Evolutionary conservation across 2,797 vertebrate species (phyloP), one percentile per base, ranked within the genome.

Genomic region (Microctenopoma lineatum): DNA sequence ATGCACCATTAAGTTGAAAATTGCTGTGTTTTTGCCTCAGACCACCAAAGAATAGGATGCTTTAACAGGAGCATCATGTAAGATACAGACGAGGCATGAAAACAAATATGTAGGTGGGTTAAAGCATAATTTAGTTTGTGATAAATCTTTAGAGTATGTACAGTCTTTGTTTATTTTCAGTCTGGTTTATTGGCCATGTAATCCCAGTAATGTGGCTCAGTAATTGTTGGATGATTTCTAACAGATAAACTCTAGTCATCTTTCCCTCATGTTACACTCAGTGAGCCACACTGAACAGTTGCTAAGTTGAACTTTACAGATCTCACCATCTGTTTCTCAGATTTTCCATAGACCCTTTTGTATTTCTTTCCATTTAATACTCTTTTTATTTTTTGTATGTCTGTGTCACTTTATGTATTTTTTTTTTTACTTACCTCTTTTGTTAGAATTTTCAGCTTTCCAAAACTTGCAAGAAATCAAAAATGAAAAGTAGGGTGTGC

Each of bases 201-300:
- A 36, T 52, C 15, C 7, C 15, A 8, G 5, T 32, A 13, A 34
- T 55, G 32, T 42, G 29, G n/a, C 46, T 9, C 5, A 2, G 44
- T n/a, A 50, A 36, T 7, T 29, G 52, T 52, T 39, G 26, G 15
- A 4, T 27, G 7, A 8, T 26, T 34, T 34, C 34, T 1, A 52
- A 14, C 48, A 62, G 25, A 12, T 54, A 38, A 53, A 47, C 36
- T 51, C 12, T 8, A 3, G 36, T 36, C n/a, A 7, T 25, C 15
- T 16, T 41, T 18, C 44, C 16, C 8, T 34, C 13, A 13, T n/a
- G 9, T 26, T 18, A 13, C 12, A 29, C 7, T 58, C 16, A 55
- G 2, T 47, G 42, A 46, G 52, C 27, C 26, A 65, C 57, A 65
- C 13, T 51, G 25, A 69, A 34, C 65, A 52, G 26, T 44, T 55